Evolutionary conservation across 1,140 invertebrate species (phyloP), one percentile per base, ranked within the genome.

Genomic region (Polypedilum pembai): DNA sequence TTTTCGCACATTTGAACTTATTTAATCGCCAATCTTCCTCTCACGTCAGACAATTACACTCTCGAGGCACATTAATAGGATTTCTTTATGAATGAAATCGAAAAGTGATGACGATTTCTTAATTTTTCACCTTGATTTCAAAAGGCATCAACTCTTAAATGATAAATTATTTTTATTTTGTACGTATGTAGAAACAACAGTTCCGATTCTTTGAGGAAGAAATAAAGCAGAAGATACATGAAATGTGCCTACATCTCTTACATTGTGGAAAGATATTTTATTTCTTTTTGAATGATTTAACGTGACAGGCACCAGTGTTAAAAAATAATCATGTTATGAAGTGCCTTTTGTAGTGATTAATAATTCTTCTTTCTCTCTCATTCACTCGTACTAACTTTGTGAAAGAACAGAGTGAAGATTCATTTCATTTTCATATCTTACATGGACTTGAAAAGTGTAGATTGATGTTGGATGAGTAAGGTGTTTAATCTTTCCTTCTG

Each of bases 321-420:
- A 69, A 56, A 21, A 69, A 69, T 69, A 69, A 69, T 69, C 65
- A 69, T 69, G 65, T 69, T 69, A 69, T 69, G 65, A 69, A 69
- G 65, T 69, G 65, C 65, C 20, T 69, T 66, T 69, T 69, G 17
- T 69, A 20, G 65, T 69, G 65, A 69, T 18, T 18, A 69, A 69
- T 21, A 69, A 69, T 69, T 69, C 20, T 69, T 69, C 3, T 69
- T 69, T 21, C 20, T 45, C 8, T 56, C n/a, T 56, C 45, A 56
- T 56, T n/a, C 45, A 56, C 45, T 56, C 24, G 24, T 5, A 5
- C 24, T 33, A 1, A 33, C 24, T 33, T 33, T 33, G 24, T 33
- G 24, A 33, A 33, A 33, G 24, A 33, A 33, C 24, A 33, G 5
- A 33, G 24, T 33, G 24, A 33, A 33, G 24, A 33, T 33, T 33